These are phyloP conservation scores for Spea hammondii DNA, from an alignment of 2,797 vertebrate genomes.

Conservation along the genomic window DNA sequence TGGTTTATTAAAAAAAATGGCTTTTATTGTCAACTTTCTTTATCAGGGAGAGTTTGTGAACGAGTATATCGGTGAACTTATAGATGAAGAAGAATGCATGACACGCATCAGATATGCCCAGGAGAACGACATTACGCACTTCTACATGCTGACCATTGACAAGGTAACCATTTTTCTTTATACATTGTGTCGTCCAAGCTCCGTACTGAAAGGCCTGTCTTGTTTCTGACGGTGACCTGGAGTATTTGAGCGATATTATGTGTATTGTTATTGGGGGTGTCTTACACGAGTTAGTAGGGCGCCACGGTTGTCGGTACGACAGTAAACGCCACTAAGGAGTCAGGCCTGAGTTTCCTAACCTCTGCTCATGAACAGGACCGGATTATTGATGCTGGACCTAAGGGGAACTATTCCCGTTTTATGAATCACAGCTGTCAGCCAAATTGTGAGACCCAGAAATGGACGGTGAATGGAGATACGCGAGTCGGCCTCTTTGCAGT, in stretches of 20 bases:
- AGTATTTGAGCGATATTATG: conserved; percentile 70
- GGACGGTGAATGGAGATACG: conserved; percentile 96
- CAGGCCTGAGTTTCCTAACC: background rate
- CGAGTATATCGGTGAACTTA: conserved; percentile 94
- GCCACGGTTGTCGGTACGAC: conserved; percentile 73
- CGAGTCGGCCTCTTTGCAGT: conserved; percentile 92
- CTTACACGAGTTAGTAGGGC: conserved; percentile 57
- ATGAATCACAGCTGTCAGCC: conserved; percentile 99
- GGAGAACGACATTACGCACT: conserved; percentile 92
- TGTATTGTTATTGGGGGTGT: conserved; percentile 81
- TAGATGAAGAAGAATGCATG: conserved; percentile 95
- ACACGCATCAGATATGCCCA: conserved; percentile 89
- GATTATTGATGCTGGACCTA: conserved; percentile 95
- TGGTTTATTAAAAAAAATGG: too few relatives aligned
- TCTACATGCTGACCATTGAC: conserved; percentile 98
- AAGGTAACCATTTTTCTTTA: conserved; percentile 72
- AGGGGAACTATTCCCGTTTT: conserved; percentile 96
- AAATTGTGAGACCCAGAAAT: conserved; percentile 97
- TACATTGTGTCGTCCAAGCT: conserved; percentile 56
- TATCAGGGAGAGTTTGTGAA: conserved; percentile 95
- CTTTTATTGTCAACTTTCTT: too few relatives aligned
- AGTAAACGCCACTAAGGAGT: conserved; percentile 9
- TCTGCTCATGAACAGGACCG: conserved; percentile 75
- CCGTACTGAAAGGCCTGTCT: conserved; percentile 55
- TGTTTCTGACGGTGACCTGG: conserved; percentile 52